These are phyloP conservation scores for Diloba caeruleocephala DNA, from an alignment of 2,888 invertebrate species.

Conservation along the genomic window DNA sequence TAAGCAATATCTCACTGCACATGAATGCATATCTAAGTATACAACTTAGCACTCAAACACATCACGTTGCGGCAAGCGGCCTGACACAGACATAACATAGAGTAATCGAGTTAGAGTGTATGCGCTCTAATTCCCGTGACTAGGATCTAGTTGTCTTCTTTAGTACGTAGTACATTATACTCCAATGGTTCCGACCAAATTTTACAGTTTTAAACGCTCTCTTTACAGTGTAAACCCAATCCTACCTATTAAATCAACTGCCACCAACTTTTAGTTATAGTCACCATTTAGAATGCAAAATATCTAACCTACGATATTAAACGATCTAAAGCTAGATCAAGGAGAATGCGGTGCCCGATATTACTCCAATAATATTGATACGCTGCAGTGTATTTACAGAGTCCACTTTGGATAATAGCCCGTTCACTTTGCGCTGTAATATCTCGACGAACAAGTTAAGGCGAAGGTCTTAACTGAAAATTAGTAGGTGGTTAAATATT, in stretches of 20 bases:
- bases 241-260: neutral
- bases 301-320: conserved; percentile 6
- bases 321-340: conserved; percentile 41
- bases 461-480: conserved; percentile 18
- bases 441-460: conserved; percentile 31
- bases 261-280: conserved; percentile 13
- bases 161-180: too few species aligned
- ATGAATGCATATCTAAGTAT: too few species aligned
- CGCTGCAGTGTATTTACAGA: conserved; percentile 53
- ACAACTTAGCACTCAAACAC: too few species aligned
- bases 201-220: too few species aligned
- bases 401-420: conserved; percentile 65
- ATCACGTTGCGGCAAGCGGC: too few species aligned
- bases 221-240: neutral
- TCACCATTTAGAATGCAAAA: conserved; percentile 5
- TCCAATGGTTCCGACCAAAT: too few species aligned
- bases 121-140: too few species aligned
- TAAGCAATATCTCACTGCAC: too few species aligned
- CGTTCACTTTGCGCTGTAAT: conserved; percentile 63
- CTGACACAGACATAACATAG: too few species aligned
- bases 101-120: too few species aligned
- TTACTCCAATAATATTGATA: conserved; percentile 52
- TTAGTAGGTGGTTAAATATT: neutral
- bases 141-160: too few species aligned
- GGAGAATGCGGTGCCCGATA: conserved; percentile 53